Evolutionary conservation across 2,888 invertebrate species (phyloP), one percentile per base, ranked within the genome.

Genomic region (Abrostola triplasia): DNA sequence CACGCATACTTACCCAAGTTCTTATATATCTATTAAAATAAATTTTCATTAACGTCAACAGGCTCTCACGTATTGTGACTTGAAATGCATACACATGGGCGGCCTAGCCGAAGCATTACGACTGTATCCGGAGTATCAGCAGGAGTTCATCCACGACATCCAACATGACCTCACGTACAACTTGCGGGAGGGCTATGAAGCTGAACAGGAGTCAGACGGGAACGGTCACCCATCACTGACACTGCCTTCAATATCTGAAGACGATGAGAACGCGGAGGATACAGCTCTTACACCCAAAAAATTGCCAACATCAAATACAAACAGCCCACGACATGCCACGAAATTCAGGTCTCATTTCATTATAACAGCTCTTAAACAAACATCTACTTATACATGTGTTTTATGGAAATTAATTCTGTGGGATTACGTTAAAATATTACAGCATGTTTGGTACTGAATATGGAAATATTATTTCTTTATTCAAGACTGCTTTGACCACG

Each of bases 151-250:
- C 54, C 96, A 98, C 81, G 99, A 99, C 88, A 98, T 99, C 79
- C 98, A 98, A 83, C 98, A 99, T 86, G 99, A 99, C 89, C 95
- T 99, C 61, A 99, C 99, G 0, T 99, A 98, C 92, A 99, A 99
- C 90, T 95, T 99, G 56, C 95, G 99, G 52, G 99, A 99, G 88
- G 98, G 98, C 5, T 98, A 98, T 86, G 98, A 98, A 86, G 97
- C 97, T 11, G 98, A 98, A 94, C 95, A 96, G 87, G 97, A 97
- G 83, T 96, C 96, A 0, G 97, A 97, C 66, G 96, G 96, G 64
- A 97, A 97, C 78, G 97, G 97, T 9, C 96, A 96, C 58, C 97
- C 98, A 0, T 97, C 98, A 1, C 92, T 98, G 73, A 98, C 98
- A 0, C 91, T 98, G 50, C 99, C 99, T 4, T 98, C 98, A 42